Conservation (phyloP, 2,113 vertebrate species). For the Chionis minor region DNA sequence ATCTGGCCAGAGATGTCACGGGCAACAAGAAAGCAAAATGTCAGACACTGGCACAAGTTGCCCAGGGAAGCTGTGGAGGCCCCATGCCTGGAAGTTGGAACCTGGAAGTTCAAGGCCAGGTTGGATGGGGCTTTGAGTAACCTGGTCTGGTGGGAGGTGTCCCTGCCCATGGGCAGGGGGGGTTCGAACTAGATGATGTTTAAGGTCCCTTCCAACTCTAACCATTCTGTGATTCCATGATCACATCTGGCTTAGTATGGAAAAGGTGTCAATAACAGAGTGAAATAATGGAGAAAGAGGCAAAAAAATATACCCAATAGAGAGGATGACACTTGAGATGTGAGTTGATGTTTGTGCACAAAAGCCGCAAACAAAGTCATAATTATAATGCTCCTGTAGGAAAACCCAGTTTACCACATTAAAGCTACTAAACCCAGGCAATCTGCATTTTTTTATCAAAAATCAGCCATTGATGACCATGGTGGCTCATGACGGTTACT, state of each 20-base stretch:
- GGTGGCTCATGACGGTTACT: background rate
- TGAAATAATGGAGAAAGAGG: background rate
- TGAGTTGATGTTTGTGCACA: background rate
- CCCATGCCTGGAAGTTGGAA: too few species aligned
- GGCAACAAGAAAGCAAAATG: too few species aligned
- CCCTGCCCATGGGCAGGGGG: background rate
- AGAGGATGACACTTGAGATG: background rate
- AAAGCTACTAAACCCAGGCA: background rate
- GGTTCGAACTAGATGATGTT: too few species aligned
- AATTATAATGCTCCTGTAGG: background rate
- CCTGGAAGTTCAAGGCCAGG: too few species aligned
- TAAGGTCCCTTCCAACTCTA: too few species aligned
- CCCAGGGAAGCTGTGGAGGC: too few species aligned
- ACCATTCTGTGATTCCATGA: background rate
- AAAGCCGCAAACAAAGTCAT: background rate
- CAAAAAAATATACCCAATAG: background rate
- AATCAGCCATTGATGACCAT: background rate
- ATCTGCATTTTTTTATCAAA: background rate
- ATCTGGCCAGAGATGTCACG: too few species aligned
- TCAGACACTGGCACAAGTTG: too few species aligned
- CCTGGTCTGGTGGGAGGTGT: background rate
- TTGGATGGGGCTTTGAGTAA: too few species aligned
- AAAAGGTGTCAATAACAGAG: background rate
- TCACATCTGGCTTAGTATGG: background rate
- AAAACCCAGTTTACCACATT: background rate